These are phyloP conservation scores for Drosophila subobscura DNA, from an alignment of 1,140 invertebrate species.

Conservation along the genomic window DNA sequence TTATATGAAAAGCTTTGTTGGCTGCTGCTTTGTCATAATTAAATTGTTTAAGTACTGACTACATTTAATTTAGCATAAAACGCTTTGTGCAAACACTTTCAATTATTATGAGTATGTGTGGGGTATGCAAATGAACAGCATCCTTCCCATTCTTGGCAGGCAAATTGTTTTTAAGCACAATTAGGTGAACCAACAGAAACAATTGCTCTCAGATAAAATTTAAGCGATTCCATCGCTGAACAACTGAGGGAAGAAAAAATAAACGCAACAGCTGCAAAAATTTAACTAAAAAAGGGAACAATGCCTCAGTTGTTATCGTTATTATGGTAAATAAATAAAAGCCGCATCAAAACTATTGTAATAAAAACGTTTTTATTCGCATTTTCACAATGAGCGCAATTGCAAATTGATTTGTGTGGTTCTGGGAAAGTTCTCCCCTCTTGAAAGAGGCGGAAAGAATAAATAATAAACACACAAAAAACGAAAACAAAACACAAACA, in stretches of 20 bases:
- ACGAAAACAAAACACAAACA: conserved; percentile 12
- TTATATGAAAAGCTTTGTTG: conserved; percentile 26
- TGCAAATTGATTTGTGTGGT: conserved; percentile 78
- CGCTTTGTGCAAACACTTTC: conserved; percentile 23
- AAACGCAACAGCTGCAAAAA: conserved; percentile 44
- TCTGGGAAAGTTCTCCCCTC: conserved; percentile 33
- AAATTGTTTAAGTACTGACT: conserved; percentile 22
- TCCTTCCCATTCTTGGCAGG: not conserved
- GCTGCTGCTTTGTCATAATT: conserved; percentile 3
- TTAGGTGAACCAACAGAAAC: conserved; percentile 23
- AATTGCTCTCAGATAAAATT: conserved; percentile 7
- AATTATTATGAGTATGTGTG: conserved; percentile 12
- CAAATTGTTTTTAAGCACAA: conserved; percentile 21
- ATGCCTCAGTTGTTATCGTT: conserved; percentile 16
- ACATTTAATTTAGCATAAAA: conserved; percentile 38
- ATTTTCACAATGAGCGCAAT: conserved; percentile 61
- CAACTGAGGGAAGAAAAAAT: conserved; percentile 24
- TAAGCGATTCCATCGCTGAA: not conserved
- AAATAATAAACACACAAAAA: conserved; percentile 28
- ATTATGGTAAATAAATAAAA: conserved; percentile 67
- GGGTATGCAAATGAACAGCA: conserved; percentile 15
- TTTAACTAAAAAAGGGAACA: conserved; percentile 43
- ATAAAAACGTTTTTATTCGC: conserved; percentile 61
- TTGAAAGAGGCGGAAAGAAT: conserved; percentile 14
- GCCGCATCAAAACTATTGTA: conserved; percentile 69